Conservation (phyloP, 1,140 invertebrate genomes). For the Penaeus indicus region DNA sequence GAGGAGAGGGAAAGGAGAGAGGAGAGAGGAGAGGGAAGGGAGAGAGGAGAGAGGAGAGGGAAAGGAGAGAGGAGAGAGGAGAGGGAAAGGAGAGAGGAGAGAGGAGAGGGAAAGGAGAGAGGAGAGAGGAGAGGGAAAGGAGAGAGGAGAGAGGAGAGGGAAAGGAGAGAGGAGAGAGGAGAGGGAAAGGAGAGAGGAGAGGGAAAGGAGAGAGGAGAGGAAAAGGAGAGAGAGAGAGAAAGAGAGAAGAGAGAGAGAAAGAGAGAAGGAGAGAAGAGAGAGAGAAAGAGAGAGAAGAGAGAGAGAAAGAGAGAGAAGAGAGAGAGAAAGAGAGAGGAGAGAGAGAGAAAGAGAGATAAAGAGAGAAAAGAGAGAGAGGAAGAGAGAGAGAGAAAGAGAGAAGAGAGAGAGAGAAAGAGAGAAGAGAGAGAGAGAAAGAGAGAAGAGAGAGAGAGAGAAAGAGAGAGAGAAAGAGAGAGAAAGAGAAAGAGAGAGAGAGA, state of each 20-base stretch:
- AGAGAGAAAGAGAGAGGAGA: conserved; percentile 3
- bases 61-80: not conserved
- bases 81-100: not conserved
- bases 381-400: conserved; percentile 3
- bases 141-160: no score
- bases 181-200: conserved; percentile 34
- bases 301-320: conserved; percentile 11
- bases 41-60: no score
- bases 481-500: conserved; percentile 5
- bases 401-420: conserved; percentile 16
- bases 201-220: conserved; percentile 49
- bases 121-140: not conserved
- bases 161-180: not conserved
- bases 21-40: no score
- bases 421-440: not conserved
- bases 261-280: conserved; percentile 9
- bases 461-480: not conserved
- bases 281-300: conserved; percentile 25
- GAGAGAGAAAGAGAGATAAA: no score
- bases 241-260: conserved; percentile 19
- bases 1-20: no score
- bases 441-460: conserved; percentile 15
- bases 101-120: not conserved
- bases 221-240: conserved; percentile 36
- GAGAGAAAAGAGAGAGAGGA: no score